A percentile compares a stretch with the other conserved stretches of the same genome.
Conservation (phyloP, 2,113 vertebrate species). For the Datnioides undecimradiatus region DNA sequence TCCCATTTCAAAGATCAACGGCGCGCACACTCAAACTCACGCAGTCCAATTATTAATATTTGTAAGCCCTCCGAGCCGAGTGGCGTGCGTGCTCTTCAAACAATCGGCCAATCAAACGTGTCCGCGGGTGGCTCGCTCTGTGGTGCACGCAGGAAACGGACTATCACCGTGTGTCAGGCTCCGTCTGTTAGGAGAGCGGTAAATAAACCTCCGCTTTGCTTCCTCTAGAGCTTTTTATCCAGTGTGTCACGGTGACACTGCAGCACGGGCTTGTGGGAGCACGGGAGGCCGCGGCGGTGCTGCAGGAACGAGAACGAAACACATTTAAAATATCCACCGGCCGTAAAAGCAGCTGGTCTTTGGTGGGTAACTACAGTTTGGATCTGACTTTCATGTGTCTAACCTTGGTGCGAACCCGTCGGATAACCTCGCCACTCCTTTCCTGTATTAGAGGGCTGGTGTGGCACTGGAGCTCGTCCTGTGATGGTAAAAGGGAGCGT, state of each 20-base stretch:
- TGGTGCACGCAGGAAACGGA: neutral
- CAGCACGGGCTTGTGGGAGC: neutral
- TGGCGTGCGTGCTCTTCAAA: neutral
- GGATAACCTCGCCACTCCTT: neutral
- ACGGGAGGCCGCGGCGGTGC: too few species aligned
- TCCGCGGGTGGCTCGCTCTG: neutral
- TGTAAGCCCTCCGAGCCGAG: neutral
- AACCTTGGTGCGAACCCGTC: neutral
- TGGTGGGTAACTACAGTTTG: neutral
- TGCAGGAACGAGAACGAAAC: neutral
- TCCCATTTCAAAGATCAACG: neutral
- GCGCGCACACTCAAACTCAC: neutral
- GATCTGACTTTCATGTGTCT: neutral
- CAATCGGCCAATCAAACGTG: conserved; percentile 6
- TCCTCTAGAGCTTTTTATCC: neutral
- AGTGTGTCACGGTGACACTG: neutral
- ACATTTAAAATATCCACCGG: neutral
- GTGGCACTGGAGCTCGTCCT: conserved; percentile 22
- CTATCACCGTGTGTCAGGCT: conserved; percentile 4
- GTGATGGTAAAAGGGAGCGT: conserved; percentile 46
- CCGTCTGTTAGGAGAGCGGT: neutral
- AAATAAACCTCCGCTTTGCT: neutral
- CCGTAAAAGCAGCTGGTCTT: too few species aligned
- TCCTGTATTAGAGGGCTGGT: conserved; percentile 6
- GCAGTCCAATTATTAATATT: neutral